Conservation (phyloP, 1,140 invertebrate species). For the Bombus balteatus region DNA sequence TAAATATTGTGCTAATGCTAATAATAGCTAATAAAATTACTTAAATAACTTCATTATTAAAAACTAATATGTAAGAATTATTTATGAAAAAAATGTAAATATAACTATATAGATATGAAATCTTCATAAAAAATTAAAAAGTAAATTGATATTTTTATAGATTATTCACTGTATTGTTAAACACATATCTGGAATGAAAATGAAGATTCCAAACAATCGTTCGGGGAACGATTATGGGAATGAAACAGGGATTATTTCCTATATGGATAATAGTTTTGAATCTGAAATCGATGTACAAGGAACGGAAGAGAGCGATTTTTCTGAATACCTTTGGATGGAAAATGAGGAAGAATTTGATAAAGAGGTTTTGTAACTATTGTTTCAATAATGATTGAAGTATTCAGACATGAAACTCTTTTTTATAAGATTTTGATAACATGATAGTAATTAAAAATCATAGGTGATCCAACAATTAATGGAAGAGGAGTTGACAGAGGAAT, state of each 20-base stretch:
- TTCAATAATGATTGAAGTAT: background rate
- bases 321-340: slow-evolving; percentile 96
- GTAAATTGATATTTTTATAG: slow-evolving; percentile 10
- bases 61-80: background rate
- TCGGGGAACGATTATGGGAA: slow-evolving; percentile 83
- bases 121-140: background rate
- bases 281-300: slow-evolving; percentile 83
- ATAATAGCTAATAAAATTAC: background rate
- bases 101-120: background rate
- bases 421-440: background rate
- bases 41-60: background rate
- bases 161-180: slow-evolving; percentile 6
- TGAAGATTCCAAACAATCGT: slow-evolving; percentile 84
- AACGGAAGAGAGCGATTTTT: slow-evolving; percentile 89
- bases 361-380: slow-evolving; percentile 83
- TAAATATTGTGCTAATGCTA: background rate
- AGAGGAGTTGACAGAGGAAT: slow-evolving; percentile 93
- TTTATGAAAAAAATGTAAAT: background rate
- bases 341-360: slow-evolving; percentile 95
- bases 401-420: background rate
- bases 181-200: slow-evolving; percentile 81
- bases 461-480: slow-evolving; percentile 93
- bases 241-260: slow-evolving; percentile 81
- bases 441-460: slow-evolving; percentile 77
- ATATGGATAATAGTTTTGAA: slow-evolving; percentile 79